Conservation (phyloP, 1,140 invertebrate genomes). For the Pseudoatta argentina region DNA sequence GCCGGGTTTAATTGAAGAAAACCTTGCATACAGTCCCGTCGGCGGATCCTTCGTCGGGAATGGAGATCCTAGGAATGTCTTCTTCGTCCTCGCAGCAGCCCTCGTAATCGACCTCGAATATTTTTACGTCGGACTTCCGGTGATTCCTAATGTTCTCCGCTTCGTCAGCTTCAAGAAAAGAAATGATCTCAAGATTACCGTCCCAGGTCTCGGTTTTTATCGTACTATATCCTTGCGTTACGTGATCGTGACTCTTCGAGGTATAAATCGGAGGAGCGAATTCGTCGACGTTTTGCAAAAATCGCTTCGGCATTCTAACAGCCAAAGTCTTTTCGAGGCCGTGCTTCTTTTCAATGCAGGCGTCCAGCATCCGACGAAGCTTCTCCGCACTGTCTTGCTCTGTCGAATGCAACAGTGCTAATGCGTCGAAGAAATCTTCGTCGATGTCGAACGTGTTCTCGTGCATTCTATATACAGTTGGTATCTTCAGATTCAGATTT, state of each 20-base stretch:
- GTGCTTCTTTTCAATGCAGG: slow-evolving; percentile 68
- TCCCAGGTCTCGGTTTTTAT: background rate
- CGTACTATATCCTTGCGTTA: background rate
- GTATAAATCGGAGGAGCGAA: background rate
- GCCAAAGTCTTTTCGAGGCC: slow-evolving; percentile 64
- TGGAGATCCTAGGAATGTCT: slow-evolving; percentile 79
- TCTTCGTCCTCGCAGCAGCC: slow-evolving; percentile 65
- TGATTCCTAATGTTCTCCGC: slow-evolving; percentile 8
- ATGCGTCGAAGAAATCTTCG: slow-evolving; percentile 71
- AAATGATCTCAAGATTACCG: background rate
- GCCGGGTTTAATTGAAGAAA: background rate
- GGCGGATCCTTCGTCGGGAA: slow-evolving; percentile 77
- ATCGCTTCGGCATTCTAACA: slow-evolving; percentile 56
- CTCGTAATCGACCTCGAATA: slow-evolving; percentile 50
- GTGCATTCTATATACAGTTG: slow-evolving; percentile 32
- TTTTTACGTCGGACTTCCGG: background rate
- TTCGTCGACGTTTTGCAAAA: slow-evolving; percentile 12
- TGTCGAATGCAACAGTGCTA: slow-evolving; percentile 75
- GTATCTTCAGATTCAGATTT: background rate
- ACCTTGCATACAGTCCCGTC: slow-evolving; percentile 78
- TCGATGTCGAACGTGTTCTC: slow-evolving; percentile 60
- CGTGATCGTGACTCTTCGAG: background rate
- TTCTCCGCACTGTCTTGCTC: slow-evolving; percentile 73
- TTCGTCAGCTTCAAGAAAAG: background rate
- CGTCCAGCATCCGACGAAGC: slow-evolving; percentile 74